A percentile compares a stretch with the other conserved stretches of the same genome.
phyloP scores from a whole-genome alignment of 2,113 vertebrate genomes.

The Aegypius monachus region DNA sequence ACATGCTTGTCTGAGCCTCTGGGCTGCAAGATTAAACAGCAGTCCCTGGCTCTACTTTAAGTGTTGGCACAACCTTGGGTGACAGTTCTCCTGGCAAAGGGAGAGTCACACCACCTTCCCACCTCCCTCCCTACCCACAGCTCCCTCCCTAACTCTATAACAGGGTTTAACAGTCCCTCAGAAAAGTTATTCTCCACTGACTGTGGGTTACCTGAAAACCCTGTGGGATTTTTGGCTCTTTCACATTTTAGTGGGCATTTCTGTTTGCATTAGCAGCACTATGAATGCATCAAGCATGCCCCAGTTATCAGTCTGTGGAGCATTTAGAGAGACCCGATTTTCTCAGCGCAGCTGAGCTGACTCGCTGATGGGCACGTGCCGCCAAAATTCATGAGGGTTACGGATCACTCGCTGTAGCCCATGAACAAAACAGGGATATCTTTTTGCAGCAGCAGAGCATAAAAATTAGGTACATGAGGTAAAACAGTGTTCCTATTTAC shows the following conservation, averaged over 20 bases:
- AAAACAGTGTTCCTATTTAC: background rate
- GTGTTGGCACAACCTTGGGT: background rate
- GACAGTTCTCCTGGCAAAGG: background rate
- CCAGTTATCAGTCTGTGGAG: background rate
- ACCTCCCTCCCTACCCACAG: background rate
- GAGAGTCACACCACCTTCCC: background rate
- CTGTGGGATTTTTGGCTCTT: background rate
- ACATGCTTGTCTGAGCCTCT: background rate
- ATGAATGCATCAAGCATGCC: background rate
- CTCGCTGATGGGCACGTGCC: rapidly evolving
- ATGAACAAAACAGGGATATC: background rate
- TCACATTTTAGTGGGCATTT: background rate
- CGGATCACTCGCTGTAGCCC: background rate
- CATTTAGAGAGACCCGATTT: background rate
- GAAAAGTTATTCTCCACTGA: background rate
- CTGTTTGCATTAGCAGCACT: background rate
- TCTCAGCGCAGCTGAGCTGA: background rate
- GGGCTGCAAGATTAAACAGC: background rate
- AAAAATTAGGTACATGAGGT: background rate
- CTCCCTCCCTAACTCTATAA: background rate
- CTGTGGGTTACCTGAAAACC: background rate
- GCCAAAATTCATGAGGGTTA: background rate
- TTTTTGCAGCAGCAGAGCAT: background rate
- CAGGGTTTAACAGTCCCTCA: background rate
- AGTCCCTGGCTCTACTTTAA: background rate